These are phyloP conservation scores for Nebria salina DNA, from an alignment of 2,888 invertebrate genomes.

Conservation along the genomic window DNA sequence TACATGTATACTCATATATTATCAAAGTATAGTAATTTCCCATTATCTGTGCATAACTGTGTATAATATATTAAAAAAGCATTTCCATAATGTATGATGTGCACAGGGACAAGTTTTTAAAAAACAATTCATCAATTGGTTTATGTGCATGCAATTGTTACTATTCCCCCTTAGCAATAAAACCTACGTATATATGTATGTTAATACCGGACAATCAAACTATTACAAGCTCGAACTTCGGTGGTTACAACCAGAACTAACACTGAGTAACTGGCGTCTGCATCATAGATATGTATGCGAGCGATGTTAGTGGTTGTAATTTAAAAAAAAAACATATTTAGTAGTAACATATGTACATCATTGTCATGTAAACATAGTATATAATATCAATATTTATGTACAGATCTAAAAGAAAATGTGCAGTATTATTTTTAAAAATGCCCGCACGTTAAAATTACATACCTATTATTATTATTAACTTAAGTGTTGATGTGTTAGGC, in stretches of 20 bases:
- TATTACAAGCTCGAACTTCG: background rate
- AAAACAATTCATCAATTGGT: background rate
- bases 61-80: constrained; percentile 10
- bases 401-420: constrained; percentile 15
- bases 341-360: constrained; percentile 30
- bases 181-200: constrained; percentile 13
- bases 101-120: constrained; percentile 10
- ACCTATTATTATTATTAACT: constrained; percentile 31
- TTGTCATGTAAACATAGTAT: constrained; percentile 31
- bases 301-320: constrained; percentile 27
- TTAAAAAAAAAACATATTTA: constrained; percentile 14
- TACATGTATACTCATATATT: no score
- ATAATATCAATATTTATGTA: constrained; percentile 42
- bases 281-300: constrained; percentile 12
- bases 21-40: background rate
- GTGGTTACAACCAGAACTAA: background rate
- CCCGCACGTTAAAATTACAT: constrained; percentile 28
- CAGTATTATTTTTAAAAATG: constrained; percentile 11
- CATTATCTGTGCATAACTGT: constrained; percentile 11
- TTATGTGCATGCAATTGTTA: constrained; percentile 21
- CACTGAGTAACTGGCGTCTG: background rate
- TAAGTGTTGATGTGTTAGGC: constrained; percentile 43
- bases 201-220: constrained; percentile 39
- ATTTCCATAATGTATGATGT: constrained; percentile 29
- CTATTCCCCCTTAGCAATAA: constrained; percentile 22